phyloP scores from a whole-genome alignment of 2,113 vertebrate genomes.

The Serilophus lunatus region DNA sequence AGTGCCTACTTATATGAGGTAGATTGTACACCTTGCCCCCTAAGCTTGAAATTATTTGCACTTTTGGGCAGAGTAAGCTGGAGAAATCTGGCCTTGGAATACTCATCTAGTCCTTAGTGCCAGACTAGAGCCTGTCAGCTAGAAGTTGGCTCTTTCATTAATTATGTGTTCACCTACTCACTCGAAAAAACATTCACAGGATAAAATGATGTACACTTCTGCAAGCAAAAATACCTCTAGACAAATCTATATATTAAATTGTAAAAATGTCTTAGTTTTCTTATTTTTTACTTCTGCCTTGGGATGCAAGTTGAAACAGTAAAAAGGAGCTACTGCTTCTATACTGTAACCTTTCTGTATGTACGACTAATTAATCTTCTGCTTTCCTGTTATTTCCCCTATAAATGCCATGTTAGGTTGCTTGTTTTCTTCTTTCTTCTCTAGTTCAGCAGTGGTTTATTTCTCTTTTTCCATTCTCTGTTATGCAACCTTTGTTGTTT shows the following conservation, averaged over 20 bases:
- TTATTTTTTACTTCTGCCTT: background rate
- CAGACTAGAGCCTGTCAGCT: background rate
- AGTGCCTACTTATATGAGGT: background rate
- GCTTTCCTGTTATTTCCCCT: slow-evolving; percentile 16
- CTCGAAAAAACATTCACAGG: background rate
- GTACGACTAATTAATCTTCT: background rate
- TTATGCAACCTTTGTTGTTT: slow-evolving; percentile 48
- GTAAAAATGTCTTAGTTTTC: background rate
- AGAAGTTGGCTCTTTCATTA: background rate
- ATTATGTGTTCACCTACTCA: background rate
- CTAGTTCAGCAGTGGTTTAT: slow-evolving; percentile 21
- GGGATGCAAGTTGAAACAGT: background rate
- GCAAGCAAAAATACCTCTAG: background rate
- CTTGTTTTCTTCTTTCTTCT: background rate
- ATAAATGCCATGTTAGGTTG: background rate
- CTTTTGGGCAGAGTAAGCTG: background rate
- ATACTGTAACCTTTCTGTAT: background rate
- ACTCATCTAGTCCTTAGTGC: background rate
- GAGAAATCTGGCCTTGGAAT: background rate
- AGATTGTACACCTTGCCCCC: background rate
- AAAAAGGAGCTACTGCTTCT: background rate
- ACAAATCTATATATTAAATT: background rate
- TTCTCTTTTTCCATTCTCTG: background rate
- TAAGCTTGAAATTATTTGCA: background rate
- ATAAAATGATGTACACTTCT: background rate